phyloP scores from a whole-genome alignment of 92 coral and sea anemone species.

The Parazoanthus atlanticus region DNA sequence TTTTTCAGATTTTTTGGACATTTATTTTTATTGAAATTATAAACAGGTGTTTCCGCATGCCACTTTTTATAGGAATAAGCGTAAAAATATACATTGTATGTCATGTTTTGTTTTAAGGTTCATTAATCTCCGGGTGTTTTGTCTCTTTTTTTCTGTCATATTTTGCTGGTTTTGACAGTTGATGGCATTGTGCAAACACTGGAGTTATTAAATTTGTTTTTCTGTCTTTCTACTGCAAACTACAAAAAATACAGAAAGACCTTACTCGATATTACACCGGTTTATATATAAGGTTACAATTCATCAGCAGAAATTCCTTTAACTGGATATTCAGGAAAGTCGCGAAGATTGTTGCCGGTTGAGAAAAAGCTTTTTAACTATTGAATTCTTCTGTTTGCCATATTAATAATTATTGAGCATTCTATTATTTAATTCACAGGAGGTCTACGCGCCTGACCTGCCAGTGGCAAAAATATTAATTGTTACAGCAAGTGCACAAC shows the following conservation, averaged over 20 bases:
- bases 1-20: not conserved
- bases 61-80: not conserved
- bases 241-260: no score
- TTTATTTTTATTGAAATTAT: not conserved
- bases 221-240: not conserved
- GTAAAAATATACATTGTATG: not conserved
- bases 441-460: not conserved
- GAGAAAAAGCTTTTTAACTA: not conserved
- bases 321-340: not conserved
- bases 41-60: not conserved
- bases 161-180: not conserved
- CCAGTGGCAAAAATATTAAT: conserved; percentile 26
- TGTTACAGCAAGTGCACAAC: conserved; percentile 5
- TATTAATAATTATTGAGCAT: not conserved
- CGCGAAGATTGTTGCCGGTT: not conserved
- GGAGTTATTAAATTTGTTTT: not conserved
- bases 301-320: not conserved
- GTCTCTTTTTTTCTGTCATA: not conserved
- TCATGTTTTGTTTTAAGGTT: not conserved
- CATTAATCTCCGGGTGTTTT: not conserved
- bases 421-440: conserved; percentile 2
- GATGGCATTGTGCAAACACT: not conserved
- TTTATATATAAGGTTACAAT: not conserved
- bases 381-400: not conserved
- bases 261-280: not conserved